Evolutionary conservation across 2,797 vertebrate genomes (phyloP).

Genomic region (Characodon lateralis): DNA sequence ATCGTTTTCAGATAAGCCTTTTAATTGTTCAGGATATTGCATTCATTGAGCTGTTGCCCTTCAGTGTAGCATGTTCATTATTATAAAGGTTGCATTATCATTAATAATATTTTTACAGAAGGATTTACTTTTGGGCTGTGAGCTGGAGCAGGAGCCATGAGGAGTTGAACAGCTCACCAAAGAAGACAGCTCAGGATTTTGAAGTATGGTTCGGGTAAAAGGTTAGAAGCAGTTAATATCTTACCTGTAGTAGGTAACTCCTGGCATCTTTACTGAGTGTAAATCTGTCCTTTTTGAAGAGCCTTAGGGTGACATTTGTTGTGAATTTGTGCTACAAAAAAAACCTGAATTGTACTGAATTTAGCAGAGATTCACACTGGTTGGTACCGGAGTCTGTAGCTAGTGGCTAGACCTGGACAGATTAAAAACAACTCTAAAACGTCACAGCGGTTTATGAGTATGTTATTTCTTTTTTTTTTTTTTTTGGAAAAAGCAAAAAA

Average conservation of each 20-base stretch:
- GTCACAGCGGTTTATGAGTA: neutral
- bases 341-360: neutral
- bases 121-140: conserved; percentile 12
- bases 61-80: neutral
- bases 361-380: neutral
- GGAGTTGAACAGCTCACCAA: conserved; percentile 11
- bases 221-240: conserved; percentile 1
- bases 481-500: neutral
- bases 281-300: neutral
- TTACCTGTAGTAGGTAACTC: neutral
- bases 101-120: conserved; percentile 14
- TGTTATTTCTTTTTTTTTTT: neutral
- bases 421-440: too few species aligned
- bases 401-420: neutral
- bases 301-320: neutral
- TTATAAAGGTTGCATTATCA: conserved; percentile 9
- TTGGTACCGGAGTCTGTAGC: neutral
- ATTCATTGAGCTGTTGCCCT: neutral
- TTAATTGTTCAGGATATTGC: conserved; percentile 6
- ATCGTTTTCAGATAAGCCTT: conserved; percentile 16
- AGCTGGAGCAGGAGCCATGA: conserved; percentile 33
- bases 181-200: neutral
- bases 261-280: neutral
- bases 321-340: neutral
- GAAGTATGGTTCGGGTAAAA: neutral